Conservation (phyloP, 2,888 invertebrate species). For the Ditula angustiorana region DNA sequence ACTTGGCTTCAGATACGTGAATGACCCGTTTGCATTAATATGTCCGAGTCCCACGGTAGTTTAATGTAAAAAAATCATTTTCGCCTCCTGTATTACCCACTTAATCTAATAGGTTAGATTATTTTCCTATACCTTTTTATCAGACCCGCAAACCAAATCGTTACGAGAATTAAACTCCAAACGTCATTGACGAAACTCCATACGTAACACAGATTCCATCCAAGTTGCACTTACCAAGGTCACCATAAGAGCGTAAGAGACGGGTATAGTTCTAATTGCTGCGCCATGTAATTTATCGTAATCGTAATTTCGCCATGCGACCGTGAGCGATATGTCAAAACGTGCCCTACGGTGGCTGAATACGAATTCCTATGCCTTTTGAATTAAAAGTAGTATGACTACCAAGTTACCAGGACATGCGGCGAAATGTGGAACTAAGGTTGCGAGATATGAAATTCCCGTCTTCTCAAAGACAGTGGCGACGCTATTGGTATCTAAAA, state of each 20-base stretch:
- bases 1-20: no score
- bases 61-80: no score
- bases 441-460: not conserved
- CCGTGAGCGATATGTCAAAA: slow-evolving; percentile 67
- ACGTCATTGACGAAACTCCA: slow-evolving; percentile 46
- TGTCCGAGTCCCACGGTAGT: no score
- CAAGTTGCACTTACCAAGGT: slow-evolving; percentile 52
- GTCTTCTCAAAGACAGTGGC: not conserved
- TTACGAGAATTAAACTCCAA: slow-evolving; percentile 46
- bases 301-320: slow-evolving; percentile 63
- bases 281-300: slow-evolving; percentile 55
- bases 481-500: not conserved
- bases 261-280: slow-evolving; percentile 49
- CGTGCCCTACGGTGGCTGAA: slow-evolving; percentile 51
- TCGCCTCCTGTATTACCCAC: no score
- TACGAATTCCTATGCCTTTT: slow-evolving; percentile 51
- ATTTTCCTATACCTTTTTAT: no score
- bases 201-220: slow-evolving; percentile 45
- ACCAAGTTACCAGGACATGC: not conserved
- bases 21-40: no score
- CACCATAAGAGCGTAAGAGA: slow-evolving; percentile 51
- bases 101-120: no score
- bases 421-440: not conserved
- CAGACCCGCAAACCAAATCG: slow-evolving; percentile 22
- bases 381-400: slow-evolving; percentile 51